These are phyloP conservation scores for Tetraneura akinire DNA, from an alignment of 1,140 invertebrate genomes.

Conservation along the genomic window DNA sequence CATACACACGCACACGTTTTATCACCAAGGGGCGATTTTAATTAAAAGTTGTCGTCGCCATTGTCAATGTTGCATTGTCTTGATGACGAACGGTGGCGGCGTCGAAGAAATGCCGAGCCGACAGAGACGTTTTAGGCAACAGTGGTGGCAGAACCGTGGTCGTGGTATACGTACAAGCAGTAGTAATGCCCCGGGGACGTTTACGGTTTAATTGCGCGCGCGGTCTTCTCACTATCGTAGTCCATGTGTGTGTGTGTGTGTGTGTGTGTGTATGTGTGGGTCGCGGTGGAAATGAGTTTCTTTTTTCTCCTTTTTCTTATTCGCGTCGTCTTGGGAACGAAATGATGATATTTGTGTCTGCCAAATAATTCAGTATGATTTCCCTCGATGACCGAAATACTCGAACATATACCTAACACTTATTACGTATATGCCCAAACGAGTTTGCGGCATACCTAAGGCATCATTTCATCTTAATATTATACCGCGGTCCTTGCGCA, in stretches of 20 bases:
- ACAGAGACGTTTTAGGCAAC: slow-evolving; percentile 3
- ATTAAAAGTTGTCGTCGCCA: slow-evolving; percentile 41
- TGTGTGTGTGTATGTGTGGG: too few species aligned
- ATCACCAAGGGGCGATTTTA: slow-evolving; percentile 13
- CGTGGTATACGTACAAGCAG: not conserved
- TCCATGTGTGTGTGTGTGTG: not conserved
- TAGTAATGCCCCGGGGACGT: slow-evolving; percentile 1
- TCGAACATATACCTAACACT: too few species aligned
- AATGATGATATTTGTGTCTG: not conserved
- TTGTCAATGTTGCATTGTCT: slow-evolving; percentile 28
- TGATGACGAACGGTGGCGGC: not conserved
- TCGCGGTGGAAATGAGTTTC: slow-evolving; percentile 21
- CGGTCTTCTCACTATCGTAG: not conserved
- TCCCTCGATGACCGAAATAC: slow-evolving; percentile 20
- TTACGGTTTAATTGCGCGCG: slow-evolving; percentile 30
- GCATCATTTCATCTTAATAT: too few species aligned
- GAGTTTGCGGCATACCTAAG: too few species aligned
- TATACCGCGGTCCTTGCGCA: too few species aligned
- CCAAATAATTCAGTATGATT: not conserved
- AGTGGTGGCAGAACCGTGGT: not conserved
- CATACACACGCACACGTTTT: not conserved
- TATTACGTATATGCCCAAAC: too few species aligned
- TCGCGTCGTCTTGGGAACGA: not conserved
- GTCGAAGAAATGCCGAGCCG: not conserved
- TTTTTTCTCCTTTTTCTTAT: not conserved